Base-by-base conservation (phyloP, 2,113 vertebrate genomes). In the Diphyllodes magnificus region DNA sequence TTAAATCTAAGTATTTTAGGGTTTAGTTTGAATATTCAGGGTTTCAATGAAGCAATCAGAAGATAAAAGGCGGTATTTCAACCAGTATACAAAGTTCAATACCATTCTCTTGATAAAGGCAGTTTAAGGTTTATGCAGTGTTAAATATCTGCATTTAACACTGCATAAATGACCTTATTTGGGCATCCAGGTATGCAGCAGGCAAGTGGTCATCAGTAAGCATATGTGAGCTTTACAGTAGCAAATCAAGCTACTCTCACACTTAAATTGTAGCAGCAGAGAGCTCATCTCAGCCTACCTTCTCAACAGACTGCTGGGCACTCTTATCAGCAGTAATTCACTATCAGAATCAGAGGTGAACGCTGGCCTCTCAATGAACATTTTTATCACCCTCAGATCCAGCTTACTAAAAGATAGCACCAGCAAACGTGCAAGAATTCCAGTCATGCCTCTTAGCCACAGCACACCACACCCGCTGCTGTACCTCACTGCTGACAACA, bases 391-490 rank as follows among this genome's bases (percentile, higher is more conserved):
- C 39, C 82, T 30, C 35, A 88, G 50, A 69, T 18, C 5, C 5
- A 57, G 15, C 13, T 78, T 63, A 53, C 51, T 23, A 60, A 80
- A 68, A 81, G 45, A 56, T 7, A 66, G 18, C 18, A 60, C 42
- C 61, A 45, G 33, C 3, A 19, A 15, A 59, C 0, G 1, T 1
- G 0, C 4, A 25, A 63, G 47, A 78, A 45, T 42, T 59, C 22
- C 8, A 31, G 24, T 47, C 8, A 5, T 5, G 25, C 20, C 27
- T 61, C 35, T 60, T 4, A 35, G 53, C 10, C 22, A 3, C 2
- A 44, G 44, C 13, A 19, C 4, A 57, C 42, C 35, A 37, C 21
- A 39, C 3, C 24, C 1, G 2, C 27, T 72, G 57, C 49, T 68
- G 39, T 4, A 14, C 22, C 35, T 35, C 16, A 2, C 25, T 79